Evolutionary conservation across 1,140 invertebrate genomes (phyloP).

Genomic region (Leptopilina clavipes): DNA sequence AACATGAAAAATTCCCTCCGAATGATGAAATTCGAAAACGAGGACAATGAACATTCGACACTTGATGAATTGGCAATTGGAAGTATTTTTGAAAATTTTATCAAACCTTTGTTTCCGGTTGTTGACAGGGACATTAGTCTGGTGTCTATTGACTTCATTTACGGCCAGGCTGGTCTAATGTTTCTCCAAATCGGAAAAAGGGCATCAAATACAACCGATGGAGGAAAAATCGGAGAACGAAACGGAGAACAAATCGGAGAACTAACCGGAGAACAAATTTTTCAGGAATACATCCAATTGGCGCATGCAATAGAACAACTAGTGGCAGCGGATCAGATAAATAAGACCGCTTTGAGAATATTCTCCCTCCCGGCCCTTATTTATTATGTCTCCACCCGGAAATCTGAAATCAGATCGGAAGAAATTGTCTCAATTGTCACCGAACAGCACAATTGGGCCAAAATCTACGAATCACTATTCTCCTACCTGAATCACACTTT

Average conservation of each 20-base stretch:
- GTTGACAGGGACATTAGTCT: not conserved
- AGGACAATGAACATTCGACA: not conserved
- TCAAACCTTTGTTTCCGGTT: not conserved
- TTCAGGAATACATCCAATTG: not conserved
- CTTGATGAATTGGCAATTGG: not conserved
- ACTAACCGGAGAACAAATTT: too few species aligned
- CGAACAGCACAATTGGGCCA: not conserved
- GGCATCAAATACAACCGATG: not conserved
- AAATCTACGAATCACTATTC: not conserved
- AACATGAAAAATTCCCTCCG: not conserved
- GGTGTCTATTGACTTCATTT: not conserved
- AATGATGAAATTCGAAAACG: not conserved
- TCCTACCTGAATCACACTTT: not conserved
- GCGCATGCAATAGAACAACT: not conserved
- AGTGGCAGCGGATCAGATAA: not conserved
- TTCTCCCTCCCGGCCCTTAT: not conserved
- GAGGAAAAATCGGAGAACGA: not conserved
- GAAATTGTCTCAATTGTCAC: not conserved
- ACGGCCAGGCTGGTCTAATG: not conserved
- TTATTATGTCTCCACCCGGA: not conserved
- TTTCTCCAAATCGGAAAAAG: not conserved
- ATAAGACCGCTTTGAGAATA: not conserved
- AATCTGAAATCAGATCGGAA: not conserved
- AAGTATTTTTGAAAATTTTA: not conserved
- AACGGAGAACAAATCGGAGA: not conserved